Evolutionary conservation across 1,140 invertebrate species (phyloP), one percentile per base, ranked within the genome.

Genomic region (Drosophila erecta): DNA sequence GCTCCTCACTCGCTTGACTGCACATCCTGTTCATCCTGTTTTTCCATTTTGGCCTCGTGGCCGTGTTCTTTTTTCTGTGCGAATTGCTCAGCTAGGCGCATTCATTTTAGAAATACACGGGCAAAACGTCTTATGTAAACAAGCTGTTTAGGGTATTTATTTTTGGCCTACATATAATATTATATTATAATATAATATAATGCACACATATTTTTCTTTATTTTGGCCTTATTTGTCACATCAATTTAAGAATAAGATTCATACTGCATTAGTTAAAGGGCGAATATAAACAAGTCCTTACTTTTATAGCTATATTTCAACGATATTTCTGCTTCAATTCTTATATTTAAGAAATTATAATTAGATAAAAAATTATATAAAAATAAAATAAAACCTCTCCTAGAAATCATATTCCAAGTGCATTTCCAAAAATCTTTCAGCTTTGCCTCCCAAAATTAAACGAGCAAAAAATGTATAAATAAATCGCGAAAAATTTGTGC

Each of bases 51-150:
- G 50, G 50, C 50, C 56, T 33, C 54, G 64, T 55, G 66, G 62
- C 41, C n/a, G 17, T 60, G 58, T 57, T 62, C 44, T 77, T 77
- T 59, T 74, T 77, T 69, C 53, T 40, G 57, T 50, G 40, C 58
- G 62, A 87, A 73, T 79, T 79, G 79, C 81, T 86, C 74, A 81
- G 80, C 78, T 79, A 79, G 83, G 70, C 78, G 44, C 66, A 81
- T 87, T 76, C 40, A 65, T 79, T 76, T 71, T 44, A 67, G 41
- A 51, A 22, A 65, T 49, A 58, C 33, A 81, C 49, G 51, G 17
- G 8, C 27, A 22, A 38, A 41, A 47, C 8, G 11, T 38, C 4
- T 4, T 38, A 14, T 14, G 0, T 12, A 14, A 38, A 38, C 14
- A 14, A 11, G 12, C 4, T 38, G 0, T 38, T 38, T 38, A 3